A percentile compares a stretch with the other conserved stretches of the same genome.
Conservation (phyloP, 1,140 invertebrate genomes). For the Tetranychus urticae region DNA sequence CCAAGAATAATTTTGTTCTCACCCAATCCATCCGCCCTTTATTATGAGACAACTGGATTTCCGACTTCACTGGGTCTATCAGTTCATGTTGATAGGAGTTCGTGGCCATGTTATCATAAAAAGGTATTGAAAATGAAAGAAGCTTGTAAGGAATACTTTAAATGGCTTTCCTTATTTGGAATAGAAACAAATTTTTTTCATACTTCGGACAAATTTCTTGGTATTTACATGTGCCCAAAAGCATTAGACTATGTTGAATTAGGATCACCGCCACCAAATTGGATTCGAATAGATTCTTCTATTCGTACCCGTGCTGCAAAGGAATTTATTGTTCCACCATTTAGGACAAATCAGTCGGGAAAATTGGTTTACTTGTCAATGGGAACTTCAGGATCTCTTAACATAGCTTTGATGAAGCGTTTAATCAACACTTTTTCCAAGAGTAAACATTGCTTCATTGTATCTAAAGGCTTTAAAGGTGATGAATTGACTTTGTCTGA, state of each 20-base stretch:
- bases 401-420: slow-evolving; percentile 1
- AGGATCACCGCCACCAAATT: background rate
- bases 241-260: background rate
- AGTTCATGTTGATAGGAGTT: background rate
- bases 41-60: background rate
- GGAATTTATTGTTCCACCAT: background rate
- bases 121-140: background rate
- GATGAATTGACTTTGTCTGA: background rate
- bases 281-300: background rate
- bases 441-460: slow-evolving; percentile 1
- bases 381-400: slow-evolving; percentile 3
- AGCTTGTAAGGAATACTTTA: background rate
- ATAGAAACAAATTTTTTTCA: background rate
- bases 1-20: background rate
- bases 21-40: background rate
- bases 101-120: background rate
- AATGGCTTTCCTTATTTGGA: background rate
- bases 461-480: background rate
- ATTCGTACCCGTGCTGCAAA: background rate
- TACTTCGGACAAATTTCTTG: background rate
- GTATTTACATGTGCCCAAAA: background rate
- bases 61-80: background rate
- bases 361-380: slow-evolving; percentile 7
- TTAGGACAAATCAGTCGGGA: background rate
- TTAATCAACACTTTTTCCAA: background rate